A percentile compares a stretch with the other conserved stretches of the same genome.
These are phyloP conservation scores for Thereva nobilitata DNA, from an alignment of 2,888 invertebrate genomes.

Conservation along the genomic window DNA sequence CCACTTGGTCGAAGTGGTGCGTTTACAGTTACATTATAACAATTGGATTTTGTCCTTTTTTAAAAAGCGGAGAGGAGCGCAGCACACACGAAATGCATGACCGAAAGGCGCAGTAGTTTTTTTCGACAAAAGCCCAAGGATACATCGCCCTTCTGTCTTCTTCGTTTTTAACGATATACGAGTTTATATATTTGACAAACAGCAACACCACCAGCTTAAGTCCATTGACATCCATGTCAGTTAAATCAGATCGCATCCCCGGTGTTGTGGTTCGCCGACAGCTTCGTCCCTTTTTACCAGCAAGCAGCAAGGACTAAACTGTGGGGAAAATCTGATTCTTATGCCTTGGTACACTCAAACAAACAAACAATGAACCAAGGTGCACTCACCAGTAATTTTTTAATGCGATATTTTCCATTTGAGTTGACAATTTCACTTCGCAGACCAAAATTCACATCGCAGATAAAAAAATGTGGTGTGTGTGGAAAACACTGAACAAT, in stretches of 20 bases:
- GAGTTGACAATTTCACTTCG: constrained; percentile 38
- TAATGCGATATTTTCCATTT: constrained; percentile 48
- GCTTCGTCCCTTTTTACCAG: too few relatives aligned
- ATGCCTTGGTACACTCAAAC: constrained; percentile 39
- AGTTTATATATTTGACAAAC: constrained; percentile 57
- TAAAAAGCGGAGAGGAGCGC: too few relatives aligned
- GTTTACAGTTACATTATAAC: neutral
- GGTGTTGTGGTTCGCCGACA: neutral
- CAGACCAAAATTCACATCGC: too few relatives aligned
- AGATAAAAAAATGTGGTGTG: too few relatives aligned
- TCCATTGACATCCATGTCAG: constrained; percentile 40
- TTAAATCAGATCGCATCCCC: constrained; percentile 31
- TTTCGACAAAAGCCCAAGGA: neutral
- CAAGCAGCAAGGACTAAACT: neutral
- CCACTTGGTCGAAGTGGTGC: neutral
- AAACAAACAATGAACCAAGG: constrained; percentile 34
- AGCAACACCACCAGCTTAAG: constrained; percentile 52
- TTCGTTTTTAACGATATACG: neutral
- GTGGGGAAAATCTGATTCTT: constrained; percentile 37
- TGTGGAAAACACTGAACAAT: too few relatives aligned
- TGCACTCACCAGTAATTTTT: constrained; percentile 47
- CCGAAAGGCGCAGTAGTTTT: too few relatives aligned
- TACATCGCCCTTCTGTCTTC: neutral
- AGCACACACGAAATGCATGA: too few relatives aligned
- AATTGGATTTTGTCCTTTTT: too few relatives aligned